Evolutionary conservation across 1,140 invertebrate genomes (phyloP), one percentile per base, ranked within the genome.

Genomic region (Hermatobates lingyangjiaoensis): DNA sequence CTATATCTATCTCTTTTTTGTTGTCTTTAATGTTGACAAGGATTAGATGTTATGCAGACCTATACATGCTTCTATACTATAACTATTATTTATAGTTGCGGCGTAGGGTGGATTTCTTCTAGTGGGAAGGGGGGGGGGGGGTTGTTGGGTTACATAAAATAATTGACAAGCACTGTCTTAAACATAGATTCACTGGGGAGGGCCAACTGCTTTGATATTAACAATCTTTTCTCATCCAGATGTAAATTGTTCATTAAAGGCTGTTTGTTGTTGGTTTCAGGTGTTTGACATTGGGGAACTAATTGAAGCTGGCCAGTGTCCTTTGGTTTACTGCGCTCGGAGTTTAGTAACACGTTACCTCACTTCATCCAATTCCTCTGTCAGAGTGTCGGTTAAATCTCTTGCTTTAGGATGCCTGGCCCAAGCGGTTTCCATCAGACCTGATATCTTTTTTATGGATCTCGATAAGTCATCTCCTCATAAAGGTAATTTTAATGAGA

Each of bases 371-470:
- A 45, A 79, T 38, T 73, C 83, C 45, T 64, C 77, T 14, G 77
- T 87, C 10, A 70, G 87, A 27, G 83, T 92, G 15, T 90, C 86
- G 53, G 77, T 89, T 0, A 90, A 91, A 68, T 77, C 82, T 1
- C 72, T 88, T 27, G 82, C 86, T 1, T 61, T 91, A 2, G 76
- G 73, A 27, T 88, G 83, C 63, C 59, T 92, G 1, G 73, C 76
- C 1, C 73, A 75, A 42, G 73, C 83, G 27, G 63, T 88, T 25
- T 70, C 70, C 26, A 59, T 89, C 27, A 76, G 78, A 59, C 85
- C 88, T 0, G 68, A 75, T 49, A 63, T 79, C n/a, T 74, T 87
- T 38, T 71, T 76, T 1, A 56, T 76, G 34, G 72, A 73, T 55
- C 61, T 86, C 27, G 74, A 75, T 55, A 74, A 71, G 51, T 69